Evolutionary conservation across 2,888 invertebrate species (phyloP), one percentile per base, ranked within the genome.

Genomic region (Ptychoptera contaminata): DNA sequence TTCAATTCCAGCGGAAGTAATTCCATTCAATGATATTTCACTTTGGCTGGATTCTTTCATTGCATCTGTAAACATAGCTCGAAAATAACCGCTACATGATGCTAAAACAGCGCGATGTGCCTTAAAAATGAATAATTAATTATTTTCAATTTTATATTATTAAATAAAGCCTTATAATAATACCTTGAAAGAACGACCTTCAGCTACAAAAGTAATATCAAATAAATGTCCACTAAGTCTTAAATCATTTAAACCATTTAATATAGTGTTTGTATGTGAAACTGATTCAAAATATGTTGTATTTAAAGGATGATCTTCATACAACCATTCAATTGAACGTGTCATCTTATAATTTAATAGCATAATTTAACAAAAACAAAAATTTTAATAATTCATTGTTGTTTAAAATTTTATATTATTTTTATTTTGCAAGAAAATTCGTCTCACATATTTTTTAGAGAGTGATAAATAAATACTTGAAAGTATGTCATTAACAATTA

Each of bases 81-180:
- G 70, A 61, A 82, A 82, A 54, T 81, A 82, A 54, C 79, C 79
- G 54, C 79, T 79, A 55, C 79, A 78, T 29, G 81, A 76, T 3
- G 82, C 77, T 47, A 82, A 62, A 1, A 82, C 79, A 1, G 75
- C 77, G 49, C 77, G 72, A 56, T 82, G 82, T 1, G 79, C 81
- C 68, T 74, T 55, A 29, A 56, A 58, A 46, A 36, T 8, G 6
- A 36, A n/a, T 10, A 15, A 38, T 34, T 5, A 36, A 11, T 23
- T 5, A 23, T 23, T 5, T 23, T 23, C 7, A 23, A 23, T 23
- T 7, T 23, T 23, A 23, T 23, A 23, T 5, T 23, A 12, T 31
- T 35, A 37, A 11, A 40, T 23, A 29, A n/a, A n/a, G n/a, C n/a
- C n/a, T 34, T 15, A 30, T 29, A 12, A 53, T 59, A 62, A 56